Evolutionary conservation across 1,140 invertebrate species (phyloP), one percentile per base, ranked within the genome.

Genomic region (Orussus abietinus): DNA sequence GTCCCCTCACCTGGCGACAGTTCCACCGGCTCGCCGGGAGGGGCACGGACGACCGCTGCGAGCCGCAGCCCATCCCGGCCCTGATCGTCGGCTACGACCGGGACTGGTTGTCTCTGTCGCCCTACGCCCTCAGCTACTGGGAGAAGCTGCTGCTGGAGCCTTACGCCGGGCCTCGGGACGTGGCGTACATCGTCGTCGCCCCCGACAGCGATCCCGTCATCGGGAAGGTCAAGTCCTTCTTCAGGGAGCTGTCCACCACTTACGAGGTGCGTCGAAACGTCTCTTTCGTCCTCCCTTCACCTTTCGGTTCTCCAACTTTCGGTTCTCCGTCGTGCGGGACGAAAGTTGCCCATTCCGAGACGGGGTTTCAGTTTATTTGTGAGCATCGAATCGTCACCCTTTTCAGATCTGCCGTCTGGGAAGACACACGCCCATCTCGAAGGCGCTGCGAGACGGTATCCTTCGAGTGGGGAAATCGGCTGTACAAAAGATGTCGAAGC

Each of bases 1-100:
- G 93, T 7, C 93, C 93, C 17, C 78, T 98, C 0, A 98, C 93
- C 1, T 98, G 95, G 95, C 80, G 94, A 38, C 92, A 97, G 68
- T 98, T 98, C 70, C 94, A 97, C 77, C 78, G 92, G 31, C 75
- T 97, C 38, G 94, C 94, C 9, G 94, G 93, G 2, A 77, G 92
- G 62, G 92, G 90, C 35, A 92, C 92, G 13, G 91, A 95, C 60
- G 93, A 97, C 62, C 84, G 92, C 32, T 95, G 92, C 71, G 93
- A 96, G 61, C 94, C 95, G 6, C 93, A 97, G 71, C 94, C 94
- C 1, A 94, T 98, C 55, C 95, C 95, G 5, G 87, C 90, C 3
- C 74, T 98, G 13, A 80, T 96, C 32, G 90, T 96, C 22, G 93
- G 93, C 2, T 86, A 92, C 71, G 95, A 98, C 53, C 87, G 91